A percentile compares a stretch with the other conserved stretches of the same genome.
These are phyloP conservation scores for Labia minor DNA, from an alignment of 2,888 invertebrate species.

Conservation along the genomic window DNA sequence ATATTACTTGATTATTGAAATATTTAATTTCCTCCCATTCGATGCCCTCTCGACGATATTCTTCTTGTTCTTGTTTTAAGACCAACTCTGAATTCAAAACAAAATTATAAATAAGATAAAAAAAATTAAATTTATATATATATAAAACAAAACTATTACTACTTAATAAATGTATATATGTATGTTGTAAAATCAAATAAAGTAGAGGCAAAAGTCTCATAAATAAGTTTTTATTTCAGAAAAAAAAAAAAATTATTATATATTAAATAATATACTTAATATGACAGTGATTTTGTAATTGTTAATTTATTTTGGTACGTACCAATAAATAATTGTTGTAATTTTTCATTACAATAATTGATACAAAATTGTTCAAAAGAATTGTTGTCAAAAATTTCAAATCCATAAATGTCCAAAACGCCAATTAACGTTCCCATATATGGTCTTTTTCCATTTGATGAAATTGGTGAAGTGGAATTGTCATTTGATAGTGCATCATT, in stretches of 20 bases:
- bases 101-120: neutral
- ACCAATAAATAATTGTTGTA: constrained; percentile 95
- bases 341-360: constrained; percentile 97
- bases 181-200: constrained; percentile 8
- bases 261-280: too few species aligned
- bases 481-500: constrained; percentile 83
- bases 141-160: too few species aligned
- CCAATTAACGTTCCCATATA: constrained; percentile 77
- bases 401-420: constrained; percentile 96
- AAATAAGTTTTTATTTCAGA: too few species aligned
- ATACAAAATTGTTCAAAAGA: constrained; percentile 99
- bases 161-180: neutral
- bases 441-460: constrained; percentile 18
- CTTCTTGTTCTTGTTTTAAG: constrained; percentile 95
- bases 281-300: too few species aligned
- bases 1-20: constrained; percentile 94
- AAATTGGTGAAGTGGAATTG: constrained; percentile 29
- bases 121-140: too few species aligned
- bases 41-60: constrained; percentile 90
- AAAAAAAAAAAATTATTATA: too few species aligned
- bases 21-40: constrained; percentile 90
- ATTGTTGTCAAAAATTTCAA: constrained; percentile 94
- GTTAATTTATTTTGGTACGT: constrained; percentile 22
- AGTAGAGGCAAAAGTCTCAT: neutral
- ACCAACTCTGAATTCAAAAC: constrained; percentile 64